Conservation (phyloP, 2,113 vertebrate species). For the Phasianus colchicus region DNA sequence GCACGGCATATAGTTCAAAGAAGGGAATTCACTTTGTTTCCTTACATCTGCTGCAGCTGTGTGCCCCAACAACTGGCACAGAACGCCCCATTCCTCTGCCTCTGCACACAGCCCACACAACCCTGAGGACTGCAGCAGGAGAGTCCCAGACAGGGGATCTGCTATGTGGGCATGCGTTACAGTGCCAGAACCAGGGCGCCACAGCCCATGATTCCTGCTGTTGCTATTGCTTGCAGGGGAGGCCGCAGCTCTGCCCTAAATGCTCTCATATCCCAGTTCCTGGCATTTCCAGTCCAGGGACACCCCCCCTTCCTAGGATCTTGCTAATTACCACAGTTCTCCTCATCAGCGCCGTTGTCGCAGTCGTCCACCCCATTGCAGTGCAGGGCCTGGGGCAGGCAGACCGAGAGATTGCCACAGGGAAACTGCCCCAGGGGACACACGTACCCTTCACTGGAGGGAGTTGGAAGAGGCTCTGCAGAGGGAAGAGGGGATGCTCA, state of each 20-base stretch:
- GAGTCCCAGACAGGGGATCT: background rate
- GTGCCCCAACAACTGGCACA: fast-evolving
- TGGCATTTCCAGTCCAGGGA: fast-evolving
- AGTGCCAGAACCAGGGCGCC: background rate
- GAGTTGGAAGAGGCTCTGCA: background rate
- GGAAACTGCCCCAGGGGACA: conserved; percentile 80
- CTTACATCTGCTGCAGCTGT: fast-evolving
- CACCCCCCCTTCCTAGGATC: background rate
- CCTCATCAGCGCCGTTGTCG: conserved; percentile 76
- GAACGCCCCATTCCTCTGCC: background rate
- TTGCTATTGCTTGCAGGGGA: background rate
- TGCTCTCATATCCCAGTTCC: fast-evolving
- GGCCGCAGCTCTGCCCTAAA: background rate
- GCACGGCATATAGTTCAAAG: background rate
- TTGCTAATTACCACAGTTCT: conserved; percentile 74
- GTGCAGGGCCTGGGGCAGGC: conserved; percentile 76
- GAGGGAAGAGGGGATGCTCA: background rate
- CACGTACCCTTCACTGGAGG: background rate
- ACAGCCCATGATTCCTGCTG: background rate
- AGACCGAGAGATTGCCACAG: conserved; percentile 73
- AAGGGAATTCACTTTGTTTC: too few species aligned
- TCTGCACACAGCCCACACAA: background rate
- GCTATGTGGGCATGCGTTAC: background rate
- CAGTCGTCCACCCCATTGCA: conserved; percentile 77
- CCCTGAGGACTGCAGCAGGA: background rate